A percentile compares a stretch with the other conserved stretches of the same genome.
These are phyloP conservation scores for Mormyrus proboscirostris DNA, from an alignment of 2,797 vertebrate species.

Conservation along the genomic window DNA sequence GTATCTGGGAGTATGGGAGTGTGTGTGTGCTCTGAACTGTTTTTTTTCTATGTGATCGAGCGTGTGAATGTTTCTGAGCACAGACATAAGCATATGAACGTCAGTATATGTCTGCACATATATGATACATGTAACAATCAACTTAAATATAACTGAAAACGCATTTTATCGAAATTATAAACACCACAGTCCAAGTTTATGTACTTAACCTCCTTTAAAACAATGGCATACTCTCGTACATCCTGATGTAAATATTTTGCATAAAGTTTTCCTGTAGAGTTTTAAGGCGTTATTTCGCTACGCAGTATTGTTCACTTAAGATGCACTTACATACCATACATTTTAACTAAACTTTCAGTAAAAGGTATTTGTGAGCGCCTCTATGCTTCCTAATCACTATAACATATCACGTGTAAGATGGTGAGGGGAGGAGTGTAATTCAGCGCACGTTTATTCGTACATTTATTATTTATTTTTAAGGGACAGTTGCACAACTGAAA, in stretches of 20 bases:
- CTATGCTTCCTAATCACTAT: background rate
- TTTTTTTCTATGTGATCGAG: background rate
- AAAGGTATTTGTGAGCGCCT: background rate
- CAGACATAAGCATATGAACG: background rate
- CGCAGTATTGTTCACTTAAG: background rate
- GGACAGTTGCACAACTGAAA: background rate
- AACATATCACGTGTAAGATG: background rate
- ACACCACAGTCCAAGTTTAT: background rate
- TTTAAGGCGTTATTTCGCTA: background rate
- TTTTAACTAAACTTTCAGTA: background rate
- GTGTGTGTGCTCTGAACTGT: slow-evolving; percentile 9
- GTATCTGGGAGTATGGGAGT: background rate
- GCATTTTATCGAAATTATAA: background rate
- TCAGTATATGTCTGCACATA: background rate
- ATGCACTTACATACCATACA: background rate
- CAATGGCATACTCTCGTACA: background rate
- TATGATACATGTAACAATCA: background rate
- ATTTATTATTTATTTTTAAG: slow-evolving; percentile 8
- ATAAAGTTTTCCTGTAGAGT: background rate
- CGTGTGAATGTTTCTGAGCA: background rate
- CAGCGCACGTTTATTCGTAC: background rate
- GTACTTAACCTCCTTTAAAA: background rate
- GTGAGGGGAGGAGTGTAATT: background rate
- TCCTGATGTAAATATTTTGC: background rate
- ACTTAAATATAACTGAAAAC: background rate